Evolutionary conservation across 1,140 invertebrate species (phyloP).

Genomic region (Cydia pomonella): DNA sequence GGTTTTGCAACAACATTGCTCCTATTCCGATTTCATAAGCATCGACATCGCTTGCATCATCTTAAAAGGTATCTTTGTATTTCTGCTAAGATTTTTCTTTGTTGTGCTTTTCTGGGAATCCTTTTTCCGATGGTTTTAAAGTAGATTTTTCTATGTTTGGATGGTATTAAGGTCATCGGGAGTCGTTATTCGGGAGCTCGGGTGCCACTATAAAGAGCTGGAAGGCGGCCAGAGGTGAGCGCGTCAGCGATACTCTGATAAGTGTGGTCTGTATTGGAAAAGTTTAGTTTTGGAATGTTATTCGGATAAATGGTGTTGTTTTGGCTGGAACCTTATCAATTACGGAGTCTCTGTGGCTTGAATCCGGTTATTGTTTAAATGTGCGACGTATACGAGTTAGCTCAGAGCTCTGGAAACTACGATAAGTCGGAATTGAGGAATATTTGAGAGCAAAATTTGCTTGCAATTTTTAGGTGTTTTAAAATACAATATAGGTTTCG

Average conservation of each 20-base stretch:
- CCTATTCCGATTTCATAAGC: not conserved
- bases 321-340: constrained; percentile 18
- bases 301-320: constrained; percentile 29
- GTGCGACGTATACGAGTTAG: not conserved
- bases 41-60: constrained; percentile 17
- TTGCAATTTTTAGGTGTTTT: not conserved
- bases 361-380: constrained; percentile 19
- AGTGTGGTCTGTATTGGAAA: constrained; percentile 32
- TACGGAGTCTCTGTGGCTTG: constrained; percentile 9
- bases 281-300: constrained; percentile 29
- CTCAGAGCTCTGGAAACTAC: not conserved
- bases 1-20: not conserved
- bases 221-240: constrained; percentile 11
- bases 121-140: not conserved
- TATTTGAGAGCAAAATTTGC: not conserved
- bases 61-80: constrained; percentile 30
- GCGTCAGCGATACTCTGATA: constrained; percentile 27
- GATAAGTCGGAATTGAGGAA: not conserved
- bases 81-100: not conserved
- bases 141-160: not conserved
- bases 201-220: not conserved
- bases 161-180: not conserved
- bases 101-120: not conserved
- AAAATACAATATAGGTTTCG: too few relatives aligned
- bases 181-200: constrained; percentile 14